Evolutionary conservation across 2,113 vertebrate genomes (phyloP).

Genomic region (Saguinus midas): DNA sequence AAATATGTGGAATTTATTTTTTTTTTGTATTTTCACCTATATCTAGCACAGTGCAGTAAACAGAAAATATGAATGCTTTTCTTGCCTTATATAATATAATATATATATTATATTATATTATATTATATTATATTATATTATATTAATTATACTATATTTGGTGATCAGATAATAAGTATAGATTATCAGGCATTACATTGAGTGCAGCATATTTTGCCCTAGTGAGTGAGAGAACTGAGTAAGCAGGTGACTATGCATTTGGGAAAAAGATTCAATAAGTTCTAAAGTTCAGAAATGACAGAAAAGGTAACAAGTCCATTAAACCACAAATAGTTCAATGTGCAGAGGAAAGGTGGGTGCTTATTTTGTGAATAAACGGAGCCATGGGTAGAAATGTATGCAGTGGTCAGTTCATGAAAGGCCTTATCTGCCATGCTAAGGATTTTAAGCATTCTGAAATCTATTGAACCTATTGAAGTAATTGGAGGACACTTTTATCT

Average conservation of each 20-base stretch:
- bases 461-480: not conserved
- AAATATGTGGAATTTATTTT: not conserved
- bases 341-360: not conserved
- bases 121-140: not conserved
- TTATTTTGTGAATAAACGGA: constrained; percentile 6
- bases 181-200: not conserved
- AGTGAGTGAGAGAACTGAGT: not conserved
- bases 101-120: not conserved
- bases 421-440: not conserved
- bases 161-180: not conserved
- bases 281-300: not conserved
- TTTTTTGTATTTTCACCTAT: not conserved
- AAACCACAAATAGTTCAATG: not conserved
- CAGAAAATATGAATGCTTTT: not conserved
- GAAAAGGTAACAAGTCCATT: not conserved
- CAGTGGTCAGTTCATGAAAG: not conserved
- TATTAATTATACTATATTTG: not conserved
- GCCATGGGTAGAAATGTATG: not conserved
- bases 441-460: not conserved
- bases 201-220: not conserved
- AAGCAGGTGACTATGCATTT: not conserved
- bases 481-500: not conserved
- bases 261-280: not conserved
- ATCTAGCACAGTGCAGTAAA: not conserved
- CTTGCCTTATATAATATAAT: not conserved